A percentile compares a stretch with the other conserved stretches of the same genome.
Evolutionary conservation across 1,140 invertebrate genomes (phyloP).

Genomic region (Heliconius eleuchia): DNA sequence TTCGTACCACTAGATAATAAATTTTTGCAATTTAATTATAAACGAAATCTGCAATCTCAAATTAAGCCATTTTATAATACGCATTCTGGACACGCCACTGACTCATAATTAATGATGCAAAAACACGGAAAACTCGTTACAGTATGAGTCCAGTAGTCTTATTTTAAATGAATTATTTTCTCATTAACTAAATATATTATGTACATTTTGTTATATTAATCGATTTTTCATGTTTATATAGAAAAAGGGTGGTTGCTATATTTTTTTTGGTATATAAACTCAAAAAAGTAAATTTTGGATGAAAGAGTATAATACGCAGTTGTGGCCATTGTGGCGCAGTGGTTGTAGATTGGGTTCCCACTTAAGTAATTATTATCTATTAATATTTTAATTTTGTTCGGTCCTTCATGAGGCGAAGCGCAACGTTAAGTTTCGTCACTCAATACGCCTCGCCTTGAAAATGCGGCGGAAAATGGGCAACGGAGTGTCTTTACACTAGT

Average conservation of each 20-base stretch:
- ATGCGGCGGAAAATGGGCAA: too few species aligned
- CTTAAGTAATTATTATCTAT: too few species aligned
- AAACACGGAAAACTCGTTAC: slow-evolving; percentile 5
- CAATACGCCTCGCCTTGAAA: too few species aligned
- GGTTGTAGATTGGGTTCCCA: too few species aligned
- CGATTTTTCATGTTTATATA: background rate
- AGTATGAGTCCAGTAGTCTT: slow-evolving; percentile 1
- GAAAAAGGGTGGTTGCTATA: background rate
- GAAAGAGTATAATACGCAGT: too few species aligned
- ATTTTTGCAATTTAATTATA: background rate
- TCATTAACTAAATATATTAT: background rate
- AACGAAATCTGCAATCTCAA: background rate
- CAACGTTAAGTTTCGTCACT: too few species aligned
- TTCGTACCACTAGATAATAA: background rate
- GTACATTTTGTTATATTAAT: background rate
- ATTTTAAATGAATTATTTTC: slow-evolving; percentile 1
- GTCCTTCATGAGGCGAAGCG: too few species aligned
- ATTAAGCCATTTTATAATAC: slow-evolving; percentile 10
- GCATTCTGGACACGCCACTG: slow-evolving; percentile 2
- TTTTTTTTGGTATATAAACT: background rate
- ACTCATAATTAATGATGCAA: slow-evolving; percentile 1
- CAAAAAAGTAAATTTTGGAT: background rate
- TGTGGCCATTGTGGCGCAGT: too few species aligned
- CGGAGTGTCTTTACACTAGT: too few species aligned
- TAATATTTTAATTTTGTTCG: too few species aligned